phyloP scores from a whole-genome alignment of 2,888 invertebrate genomes.

The Drosophila multiciliata region DNA sequence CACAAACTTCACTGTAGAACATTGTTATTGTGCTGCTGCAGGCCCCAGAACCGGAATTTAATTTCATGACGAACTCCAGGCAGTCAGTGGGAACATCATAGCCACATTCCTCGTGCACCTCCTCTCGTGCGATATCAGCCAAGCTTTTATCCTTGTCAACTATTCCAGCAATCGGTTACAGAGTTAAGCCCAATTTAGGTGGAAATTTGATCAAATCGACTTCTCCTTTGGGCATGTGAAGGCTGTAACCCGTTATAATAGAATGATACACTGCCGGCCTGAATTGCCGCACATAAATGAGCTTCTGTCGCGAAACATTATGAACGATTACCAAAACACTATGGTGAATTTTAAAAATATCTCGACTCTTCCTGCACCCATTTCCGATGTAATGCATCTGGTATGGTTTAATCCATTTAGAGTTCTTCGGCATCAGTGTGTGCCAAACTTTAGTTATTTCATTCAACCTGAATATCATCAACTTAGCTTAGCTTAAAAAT shows the following conservation, averaged over 20 bases:
- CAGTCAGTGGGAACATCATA: conserved; percentile 49
- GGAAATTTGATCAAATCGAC: conserved; percentile 89
- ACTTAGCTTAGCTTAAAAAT: not conserved
- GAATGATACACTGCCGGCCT: conserved; percentile 92
- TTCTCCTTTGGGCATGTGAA: conserved; percentile 64
- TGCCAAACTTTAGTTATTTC: conserved; percentile 81
- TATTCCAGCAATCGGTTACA: conserved; percentile 97
- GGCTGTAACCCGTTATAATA: conserved; percentile 86
- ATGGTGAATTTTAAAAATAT: conserved; percentile 91
- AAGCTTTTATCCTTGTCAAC: conserved; percentile 92
- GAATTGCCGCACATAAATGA: conserved; percentile 96
- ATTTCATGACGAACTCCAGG: conserved; percentile 41
- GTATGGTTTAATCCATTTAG: conserved; percentile 90
- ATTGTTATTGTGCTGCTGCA: conserved; percentile 36
- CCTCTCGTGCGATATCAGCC: conserved; percentile 92
- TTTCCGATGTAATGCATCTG: conserved; percentile 91
- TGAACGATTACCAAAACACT: conserved; percentile 94
- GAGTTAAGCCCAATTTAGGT: conserved; percentile 90
- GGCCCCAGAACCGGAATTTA: conserved; percentile 59
- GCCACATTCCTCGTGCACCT: conserved; percentile 94
- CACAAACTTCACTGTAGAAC: conserved; percentile 65
- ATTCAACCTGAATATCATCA: conserved; percentile 7
- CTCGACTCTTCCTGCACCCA: conserved; percentile 91
- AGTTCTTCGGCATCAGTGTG: conserved; percentile 87
- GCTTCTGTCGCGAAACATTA: conserved; percentile 90